Evolutionary conservation across 2,888 invertebrate genomes (phyloP).

Genomic region (Cosmopolites sordidus): DNA sequence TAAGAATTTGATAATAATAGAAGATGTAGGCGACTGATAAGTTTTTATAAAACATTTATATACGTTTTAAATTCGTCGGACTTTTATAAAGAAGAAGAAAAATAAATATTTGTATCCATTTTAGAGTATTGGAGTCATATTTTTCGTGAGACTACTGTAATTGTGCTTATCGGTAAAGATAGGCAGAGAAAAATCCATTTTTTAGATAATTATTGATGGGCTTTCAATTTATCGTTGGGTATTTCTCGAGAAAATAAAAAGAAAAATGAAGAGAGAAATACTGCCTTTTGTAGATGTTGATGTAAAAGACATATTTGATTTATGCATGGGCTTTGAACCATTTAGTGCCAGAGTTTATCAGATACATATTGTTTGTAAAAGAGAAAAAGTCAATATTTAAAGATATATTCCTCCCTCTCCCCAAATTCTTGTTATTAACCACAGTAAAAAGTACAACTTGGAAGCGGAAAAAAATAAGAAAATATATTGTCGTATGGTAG

Average conservation of each 20-base stretch:
- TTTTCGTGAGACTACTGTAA: constrained; percentile 2
- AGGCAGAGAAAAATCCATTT: too few species aligned
- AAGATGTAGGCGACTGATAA: constrained; percentile 17
- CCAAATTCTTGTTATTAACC: too few species aligned
- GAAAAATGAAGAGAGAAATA: too few species aligned
- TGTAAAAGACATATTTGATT: too few species aligned
- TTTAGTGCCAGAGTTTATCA: not conserved
- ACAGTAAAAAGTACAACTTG: not conserved
- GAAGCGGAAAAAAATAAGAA: too few species aligned
- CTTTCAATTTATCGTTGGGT: too few species aligned
- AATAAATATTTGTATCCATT: constrained; percentile 7
- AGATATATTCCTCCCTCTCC: not conserved
- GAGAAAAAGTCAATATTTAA: not conserved
- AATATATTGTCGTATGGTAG: constrained; percentile 2
- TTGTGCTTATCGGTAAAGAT: not conserved
- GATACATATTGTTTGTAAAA: not conserved
- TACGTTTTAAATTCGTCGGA: constrained; percentile 14
- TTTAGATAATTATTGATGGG: too few species aligned
- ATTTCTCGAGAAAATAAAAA: too few species aligned
- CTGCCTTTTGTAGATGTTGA: too few species aligned
- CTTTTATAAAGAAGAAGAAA: constrained; percentile 6
- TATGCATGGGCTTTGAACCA: not conserved
- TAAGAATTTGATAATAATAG: constrained; percentile 14
- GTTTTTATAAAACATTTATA: constrained; percentile 22
- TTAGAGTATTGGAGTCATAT: constrained; percentile 2